phyloP scores from a whole-genome alignment of 92 coral and sea anemone species.

The Parazoanthus atlanticus region DNA sequence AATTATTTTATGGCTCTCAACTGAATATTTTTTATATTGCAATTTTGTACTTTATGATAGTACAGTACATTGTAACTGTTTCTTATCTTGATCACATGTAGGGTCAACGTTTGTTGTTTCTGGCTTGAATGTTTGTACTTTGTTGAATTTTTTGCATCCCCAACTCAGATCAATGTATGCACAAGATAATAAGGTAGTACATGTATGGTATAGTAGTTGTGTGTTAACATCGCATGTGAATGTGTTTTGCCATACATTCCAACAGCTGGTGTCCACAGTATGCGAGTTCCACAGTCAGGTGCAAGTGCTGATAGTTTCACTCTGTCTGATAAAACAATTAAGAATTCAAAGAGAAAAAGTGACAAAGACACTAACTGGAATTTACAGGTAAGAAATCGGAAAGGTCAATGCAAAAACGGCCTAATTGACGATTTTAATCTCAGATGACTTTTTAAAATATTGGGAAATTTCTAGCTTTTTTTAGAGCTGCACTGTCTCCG shows the following conservation, averaged over 20 bases:
- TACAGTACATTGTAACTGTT: no score
- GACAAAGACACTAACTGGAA: conserved; percentile 80
- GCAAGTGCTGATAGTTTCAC: conserved; percentile 1
- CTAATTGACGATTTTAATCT: no score
- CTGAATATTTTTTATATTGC: no score
- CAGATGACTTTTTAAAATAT: no score
- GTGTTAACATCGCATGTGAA: no score
- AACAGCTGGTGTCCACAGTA: background rate
- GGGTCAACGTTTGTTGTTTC: no score
- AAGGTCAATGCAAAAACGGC: no score
- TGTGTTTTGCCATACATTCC: background rate
- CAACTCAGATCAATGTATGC: background rate
- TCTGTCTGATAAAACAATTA: conserved; percentile 26
- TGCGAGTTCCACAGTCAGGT: conserved; percentile 5
- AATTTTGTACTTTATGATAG: no score
- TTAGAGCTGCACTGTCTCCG: no score
- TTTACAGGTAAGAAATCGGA: conserved; percentile 67
- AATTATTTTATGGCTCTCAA: no score
- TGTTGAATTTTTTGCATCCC: background rate
- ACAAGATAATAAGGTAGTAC: background rate
- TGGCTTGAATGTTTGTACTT: background rate
- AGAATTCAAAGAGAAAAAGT: conserved; percentile 37
- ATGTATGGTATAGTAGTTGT: background rate
- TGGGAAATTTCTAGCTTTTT: no score
- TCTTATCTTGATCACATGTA: no score